Evolutionary conservation across 2,113 vertebrate species (phyloP), one percentile per base, ranked within the genome.

Genomic region (Noturus placidus): DNA sequence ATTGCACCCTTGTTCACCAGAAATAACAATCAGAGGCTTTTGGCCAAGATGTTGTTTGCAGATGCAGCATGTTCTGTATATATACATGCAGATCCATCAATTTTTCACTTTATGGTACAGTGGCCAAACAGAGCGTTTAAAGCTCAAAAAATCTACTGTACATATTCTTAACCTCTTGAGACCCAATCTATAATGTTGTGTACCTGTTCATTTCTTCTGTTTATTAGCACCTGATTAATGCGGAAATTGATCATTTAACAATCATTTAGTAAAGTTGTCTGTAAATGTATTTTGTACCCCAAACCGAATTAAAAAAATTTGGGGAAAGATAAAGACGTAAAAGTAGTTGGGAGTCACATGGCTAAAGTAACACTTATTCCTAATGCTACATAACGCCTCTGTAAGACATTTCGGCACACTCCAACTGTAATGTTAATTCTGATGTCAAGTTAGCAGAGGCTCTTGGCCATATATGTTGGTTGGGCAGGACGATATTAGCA

Each of bases 1-100:
- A 76, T 87, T 86, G 87, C 63, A 77, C 33, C 50, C 70, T 50
- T 56, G 61, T 90, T 85, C 59, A 35, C 56, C 79, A 86, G 80
- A 82, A 74, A 87, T 69, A 72, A 79, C 78, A 59, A 79, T n/a
- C 84, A 87, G 77, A 79, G 50, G 30, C 67, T 38, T 61, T 67
- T 14, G 59, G 86, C 22, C 77, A 35, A 69, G 82, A 61, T 25
- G 80, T 38, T 50, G 33, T 67, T 81, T 81, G 81, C 79, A 86
- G 70, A 86, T 86, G 84, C 46, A 85, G 86, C 38, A 85, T 52
- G n/a, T 56, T 30, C 33, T 52, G n/a, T 56, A 54, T 57, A 56
- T 33, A 19, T 11, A 80, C 52, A 80, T 50, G n/a, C 3, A 56
- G 17, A 10, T 52, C 27, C 27, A 46, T 27, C 27, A 76, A 13